Percentiles rank a stretch among this genome's conserved stretches.
Evolutionary conservation across 1,140 invertebrate species (phyloP).

Genomic region (Heliconius hermathena): DNA sequence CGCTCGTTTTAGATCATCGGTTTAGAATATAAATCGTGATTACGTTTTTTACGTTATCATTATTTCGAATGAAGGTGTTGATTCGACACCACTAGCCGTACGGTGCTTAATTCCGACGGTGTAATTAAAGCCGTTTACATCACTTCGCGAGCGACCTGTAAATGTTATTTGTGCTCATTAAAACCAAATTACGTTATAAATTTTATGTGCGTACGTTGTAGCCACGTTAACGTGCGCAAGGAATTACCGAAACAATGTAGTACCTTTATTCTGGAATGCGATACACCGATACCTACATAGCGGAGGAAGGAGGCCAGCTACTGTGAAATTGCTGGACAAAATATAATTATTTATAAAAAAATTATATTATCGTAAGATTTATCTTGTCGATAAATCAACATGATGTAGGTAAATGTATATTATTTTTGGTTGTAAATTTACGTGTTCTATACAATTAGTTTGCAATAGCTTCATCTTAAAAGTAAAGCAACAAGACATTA

Average conservation of each 20-base stretch:
- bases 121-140: constrained; percentile 73
- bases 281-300: constrained; percentile 36
- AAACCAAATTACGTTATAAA: constrained; percentile 74
- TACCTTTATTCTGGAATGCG: constrained; percentile 49
- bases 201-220: constrained; percentile 68
- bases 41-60: constrained; percentile 37
- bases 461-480: constrained; percentile 37
- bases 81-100: constrained; percentile 53
- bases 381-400: background rate
- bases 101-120: constrained; percentile 51
- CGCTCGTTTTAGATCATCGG: constrained; percentile 35
- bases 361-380: background rate
- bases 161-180: constrained; percentile 75
- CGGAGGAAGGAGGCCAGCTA: constrained; percentile 20
- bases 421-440: no score
- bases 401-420: background rate
- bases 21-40: constrained; percentile 13
- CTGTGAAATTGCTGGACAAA: constrained; percentile 15
- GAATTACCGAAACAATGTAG: constrained; percentile 64
- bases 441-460: background rate
- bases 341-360: background rate
- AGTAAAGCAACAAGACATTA: constrained; percentile 50
- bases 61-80: constrained; percentile 58
- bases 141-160: constrained; percentile 69
- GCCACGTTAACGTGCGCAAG: constrained; percentile 59